These are phyloP conservation scores for Frankliniella intonsa DNA, from an alignment of 2,888 invertebrate species.

Conservation along the genomic window DNA sequence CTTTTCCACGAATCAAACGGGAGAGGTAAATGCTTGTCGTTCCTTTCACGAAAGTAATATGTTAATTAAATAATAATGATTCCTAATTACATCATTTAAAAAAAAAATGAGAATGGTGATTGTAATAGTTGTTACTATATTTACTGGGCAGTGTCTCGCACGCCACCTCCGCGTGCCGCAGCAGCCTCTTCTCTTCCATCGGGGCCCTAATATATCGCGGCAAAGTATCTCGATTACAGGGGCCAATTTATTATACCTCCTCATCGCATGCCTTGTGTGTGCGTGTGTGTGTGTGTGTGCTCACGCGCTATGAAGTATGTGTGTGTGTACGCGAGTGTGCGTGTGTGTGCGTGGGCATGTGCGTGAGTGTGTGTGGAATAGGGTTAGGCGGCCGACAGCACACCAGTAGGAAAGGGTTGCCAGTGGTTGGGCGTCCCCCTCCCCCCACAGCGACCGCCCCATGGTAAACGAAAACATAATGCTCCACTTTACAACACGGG, in stretches of 20 bases:
- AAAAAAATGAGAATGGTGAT: too few relatives aligned
- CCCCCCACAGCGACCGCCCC: background rate
- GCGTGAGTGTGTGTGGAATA: background rate
- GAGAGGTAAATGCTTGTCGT: too few relatives aligned
- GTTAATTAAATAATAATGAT: too few relatives aligned
- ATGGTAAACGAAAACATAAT: background rate
- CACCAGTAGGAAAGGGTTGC: background rate
- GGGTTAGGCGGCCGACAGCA: background rate
- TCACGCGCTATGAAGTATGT: background rate
- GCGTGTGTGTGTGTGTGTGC: conserved; percentile 8
- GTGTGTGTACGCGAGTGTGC: background rate
- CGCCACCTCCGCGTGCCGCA: too few relatives aligned
- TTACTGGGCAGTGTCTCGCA: too few relatives aligned
- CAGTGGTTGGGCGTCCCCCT: background rate
- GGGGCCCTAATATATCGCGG: background rate
- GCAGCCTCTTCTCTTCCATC: background rate
- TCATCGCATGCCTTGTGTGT: background rate
- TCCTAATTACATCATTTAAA: too few relatives aligned
- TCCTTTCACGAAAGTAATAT: too few relatives aligned
- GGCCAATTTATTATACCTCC: conserved; percentile 25
- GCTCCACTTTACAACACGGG: background rate
- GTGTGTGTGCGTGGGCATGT: conserved; percentile 3
- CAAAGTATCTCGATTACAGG: conserved; percentile 16
- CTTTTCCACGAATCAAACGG: too few relatives aligned
- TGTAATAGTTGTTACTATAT: too few relatives aligned